These are phyloP conservation scores for Electrona antarctica DNA, from an alignment of 2,113 vertebrate genomes.

Conservation along the genomic window DNA sequence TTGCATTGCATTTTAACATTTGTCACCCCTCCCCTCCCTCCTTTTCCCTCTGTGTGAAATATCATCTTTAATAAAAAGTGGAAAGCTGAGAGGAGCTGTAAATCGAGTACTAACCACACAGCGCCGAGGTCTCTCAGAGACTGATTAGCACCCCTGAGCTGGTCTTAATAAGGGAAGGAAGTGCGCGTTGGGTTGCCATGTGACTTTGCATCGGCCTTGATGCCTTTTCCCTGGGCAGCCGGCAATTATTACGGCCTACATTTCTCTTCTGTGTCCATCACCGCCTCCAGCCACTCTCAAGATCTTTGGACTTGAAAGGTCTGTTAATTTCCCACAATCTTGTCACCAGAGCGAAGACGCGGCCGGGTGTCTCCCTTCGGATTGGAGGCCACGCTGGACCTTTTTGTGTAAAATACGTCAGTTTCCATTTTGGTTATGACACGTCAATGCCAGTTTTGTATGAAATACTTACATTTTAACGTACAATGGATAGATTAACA, in stretches of 20 bases:
- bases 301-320: conserved; percentile 83
- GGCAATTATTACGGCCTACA: conserved; percentile 87
- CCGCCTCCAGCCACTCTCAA: conserved; percentile 80
- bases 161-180: conserved; percentile 88
- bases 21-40: conserved; percentile 76
- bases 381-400: not conserved
- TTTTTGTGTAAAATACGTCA: no score
- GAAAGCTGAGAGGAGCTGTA: conserved; percentile 85
- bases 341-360: conserved; percentile 71
- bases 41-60: conserved; percentile 86
- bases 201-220: conserved; percentile 82
- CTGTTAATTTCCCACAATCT: conserved; percentile 86
- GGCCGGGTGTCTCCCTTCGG: conserved; percentile 27
- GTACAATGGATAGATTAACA: no score
- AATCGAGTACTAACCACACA: conserved; percentile 91
- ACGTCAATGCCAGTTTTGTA: no score
- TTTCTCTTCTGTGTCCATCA: conserved; percentile 75
- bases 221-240: conserved; percentile 87
- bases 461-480: no score
- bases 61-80: conserved; percentile 95
- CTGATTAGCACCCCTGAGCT: conserved; percentile 94
- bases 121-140: conserved; percentile 92
- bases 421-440: no score
- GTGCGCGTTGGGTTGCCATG: conserved; percentile 80
- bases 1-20: conserved; percentile 97